Evolutionary conservation across 2,888 invertebrate species (phyloP).

Genomic region (Tipula vernalis): DNA sequence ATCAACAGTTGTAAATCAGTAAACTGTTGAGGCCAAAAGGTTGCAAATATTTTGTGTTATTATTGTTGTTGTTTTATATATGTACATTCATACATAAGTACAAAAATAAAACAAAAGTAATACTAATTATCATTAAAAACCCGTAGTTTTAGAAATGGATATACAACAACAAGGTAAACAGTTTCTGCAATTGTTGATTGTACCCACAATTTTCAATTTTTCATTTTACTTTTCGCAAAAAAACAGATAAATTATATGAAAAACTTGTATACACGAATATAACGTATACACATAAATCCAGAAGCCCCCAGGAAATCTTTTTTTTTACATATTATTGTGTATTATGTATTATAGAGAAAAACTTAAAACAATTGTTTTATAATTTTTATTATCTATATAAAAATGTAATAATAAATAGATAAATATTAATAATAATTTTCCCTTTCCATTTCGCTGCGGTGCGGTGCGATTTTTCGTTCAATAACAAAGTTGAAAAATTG

Average conservation of each 20-base stretch:
- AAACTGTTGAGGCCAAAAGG: background rate
- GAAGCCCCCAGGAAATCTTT: background rate
- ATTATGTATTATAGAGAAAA: background rate
- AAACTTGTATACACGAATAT: background rate
- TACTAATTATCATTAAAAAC: background rate
- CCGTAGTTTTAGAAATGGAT: background rate
- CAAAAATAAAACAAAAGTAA: background rate
- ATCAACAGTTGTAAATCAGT: constrained; percentile 4
- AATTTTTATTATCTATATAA: background rate
- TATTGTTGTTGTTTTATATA: background rate
- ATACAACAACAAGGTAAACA: background rate
- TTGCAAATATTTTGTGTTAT: background rate
- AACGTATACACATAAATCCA: background rate
- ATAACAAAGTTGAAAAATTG: background rate
- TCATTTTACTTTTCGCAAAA: background rate
- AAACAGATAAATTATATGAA: background rate
- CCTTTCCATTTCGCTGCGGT: background rate
- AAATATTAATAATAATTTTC: background rate
- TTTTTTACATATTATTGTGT: background rate
- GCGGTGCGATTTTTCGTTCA: background rate
- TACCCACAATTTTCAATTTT: background rate
- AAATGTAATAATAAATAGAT: background rate
- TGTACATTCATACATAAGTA: background rate
- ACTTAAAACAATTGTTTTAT: background rate
- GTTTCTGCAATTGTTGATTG: constrained; percentile 4